Percentiles rank a stretch among this genome's conserved stretches.
Evolutionary conservation across 1,140 invertebrate species (phyloP).

Genomic region (Polyergus mexicanus): DNA sequence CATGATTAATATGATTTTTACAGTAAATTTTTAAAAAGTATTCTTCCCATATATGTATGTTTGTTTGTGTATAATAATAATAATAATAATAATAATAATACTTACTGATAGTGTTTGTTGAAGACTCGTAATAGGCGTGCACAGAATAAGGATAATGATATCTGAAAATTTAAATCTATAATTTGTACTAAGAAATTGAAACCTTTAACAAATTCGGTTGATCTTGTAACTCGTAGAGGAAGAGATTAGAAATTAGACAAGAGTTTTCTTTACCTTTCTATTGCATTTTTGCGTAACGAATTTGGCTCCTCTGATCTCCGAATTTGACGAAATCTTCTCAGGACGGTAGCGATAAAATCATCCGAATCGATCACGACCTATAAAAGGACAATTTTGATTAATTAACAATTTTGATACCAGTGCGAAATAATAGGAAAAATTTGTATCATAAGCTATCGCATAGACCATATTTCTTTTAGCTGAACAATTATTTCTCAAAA

Average conservation of each 20-base stretch:
- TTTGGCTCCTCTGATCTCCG: constrained; percentile 77
- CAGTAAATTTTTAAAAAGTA: too few species aligned
- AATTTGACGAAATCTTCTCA: constrained; percentile 83
- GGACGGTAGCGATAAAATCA: constrained; percentile 88
- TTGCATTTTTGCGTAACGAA: constrained; percentile 72
- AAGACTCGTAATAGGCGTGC: constrained; percentile 89
- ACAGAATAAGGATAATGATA: constrained; percentile 86
- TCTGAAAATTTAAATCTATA: constrained; percentile 68
- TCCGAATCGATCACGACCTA: constrained; percentile 87
- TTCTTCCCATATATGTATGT: too few species aligned
- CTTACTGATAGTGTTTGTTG: constrained; percentile 89
- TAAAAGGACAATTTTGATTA: constrained; percentile 25
- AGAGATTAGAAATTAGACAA: neutral
- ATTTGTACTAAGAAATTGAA: constrained; percentile 55
- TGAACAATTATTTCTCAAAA: neutral
- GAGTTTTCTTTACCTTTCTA: constrained; percentile 74
- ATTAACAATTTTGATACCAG: neutral
- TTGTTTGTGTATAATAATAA: neutral
- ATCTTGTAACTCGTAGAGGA: neutral
- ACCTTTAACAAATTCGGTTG: neutral
- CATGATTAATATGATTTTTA: too few species aligned
- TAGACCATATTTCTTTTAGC: neutral
- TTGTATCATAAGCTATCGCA: neutral
- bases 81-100: constrained; percentile 14
- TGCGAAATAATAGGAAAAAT: neutral